Evolutionary conservation across 1,140 invertebrate species (phyloP).

Genomic region (Globodera rostochiensis): DNA sequence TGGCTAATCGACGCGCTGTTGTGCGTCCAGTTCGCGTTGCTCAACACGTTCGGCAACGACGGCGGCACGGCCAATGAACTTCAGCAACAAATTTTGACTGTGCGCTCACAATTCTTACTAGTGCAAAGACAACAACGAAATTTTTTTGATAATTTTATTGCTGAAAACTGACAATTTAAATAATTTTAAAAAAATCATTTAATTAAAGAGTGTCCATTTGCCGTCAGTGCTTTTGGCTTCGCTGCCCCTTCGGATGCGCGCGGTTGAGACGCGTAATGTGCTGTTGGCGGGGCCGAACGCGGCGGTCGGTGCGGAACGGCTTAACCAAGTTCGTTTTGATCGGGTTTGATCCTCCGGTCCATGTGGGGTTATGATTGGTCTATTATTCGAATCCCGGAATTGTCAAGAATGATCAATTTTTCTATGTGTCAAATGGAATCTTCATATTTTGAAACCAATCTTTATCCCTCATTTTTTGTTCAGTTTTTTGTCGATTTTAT

Average conservation of each 20-base stretch:
- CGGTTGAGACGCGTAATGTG: not conserved
- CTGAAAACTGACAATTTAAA: too few species aligned
- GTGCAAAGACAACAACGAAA: too few species aligned
- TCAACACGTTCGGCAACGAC: not conserved
- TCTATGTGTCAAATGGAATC: not conserved
- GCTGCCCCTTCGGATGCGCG: not conserved
- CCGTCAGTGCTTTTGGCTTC: not conserved
- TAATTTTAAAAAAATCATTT: too few species aligned
- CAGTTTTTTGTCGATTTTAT: constrained; percentile 22
- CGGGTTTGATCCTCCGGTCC: not conserved
- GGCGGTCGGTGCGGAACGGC: not conserved
- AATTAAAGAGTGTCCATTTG: too few species aligned
- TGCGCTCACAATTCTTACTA: too few species aligned
- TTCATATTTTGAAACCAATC: not conserved
- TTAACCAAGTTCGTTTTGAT: not conserved
- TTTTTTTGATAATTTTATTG: too few species aligned
- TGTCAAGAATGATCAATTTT: not conserved
- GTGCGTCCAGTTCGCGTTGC: constrained; percentile 1
- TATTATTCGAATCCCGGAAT: not conserved
- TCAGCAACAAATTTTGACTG: not conserved
- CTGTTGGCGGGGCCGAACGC: not conserved
- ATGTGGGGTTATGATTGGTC: not conserved
- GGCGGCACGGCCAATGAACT: not conserved
- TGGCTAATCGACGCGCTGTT: not conserved
- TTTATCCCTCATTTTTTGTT: not conserved